These are phyloP conservation scores for Parnassius glacialis DNA, from an alignment of 2,888 invertebrate genomes.

Conservation along the genomic window DNA sequence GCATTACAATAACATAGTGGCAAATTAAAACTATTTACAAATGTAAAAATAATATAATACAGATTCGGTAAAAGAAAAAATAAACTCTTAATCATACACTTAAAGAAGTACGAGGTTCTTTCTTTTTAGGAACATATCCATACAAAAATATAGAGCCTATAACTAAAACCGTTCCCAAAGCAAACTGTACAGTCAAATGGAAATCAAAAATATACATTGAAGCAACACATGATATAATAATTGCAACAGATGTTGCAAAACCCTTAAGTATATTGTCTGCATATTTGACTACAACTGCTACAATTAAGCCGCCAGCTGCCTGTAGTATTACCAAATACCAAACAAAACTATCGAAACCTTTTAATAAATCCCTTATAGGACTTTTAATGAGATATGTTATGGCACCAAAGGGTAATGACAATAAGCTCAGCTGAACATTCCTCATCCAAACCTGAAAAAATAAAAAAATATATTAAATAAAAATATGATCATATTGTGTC, in stretches of 20 bases:
- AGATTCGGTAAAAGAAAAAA: slow-evolving; percentile 13
- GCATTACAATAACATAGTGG: slow-evolving; percentile 19
- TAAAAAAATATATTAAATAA: background rate
- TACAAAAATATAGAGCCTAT: slow-evolving; percentile 98
- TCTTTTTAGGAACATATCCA: slow-evolving; percentile 86
- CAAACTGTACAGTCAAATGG: slow-evolving; percentile 91
- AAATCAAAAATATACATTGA: slow-evolving; percentile 97
- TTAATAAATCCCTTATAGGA: slow-evolving; percentile 79
- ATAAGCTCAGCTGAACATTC: slow-evolving; percentile 96
- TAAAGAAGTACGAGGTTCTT: slow-evolving; percentile 54
- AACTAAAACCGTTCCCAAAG: slow-evolving; percentile 91
- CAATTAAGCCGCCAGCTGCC: slow-evolving; percentile 97
- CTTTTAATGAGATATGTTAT: slow-evolving; percentile 89
- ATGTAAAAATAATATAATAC: slow-evolving; percentile 14
- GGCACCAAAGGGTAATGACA: slow-evolving; percentile 94
- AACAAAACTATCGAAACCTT: slow-evolving; percentile 90
- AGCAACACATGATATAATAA: slow-evolving; percentile 95
- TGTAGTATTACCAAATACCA: slow-evolving; percentile 94
- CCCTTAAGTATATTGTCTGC: slow-evolving; percentile 99
- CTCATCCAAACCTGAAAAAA: slow-evolving; percentile 91
- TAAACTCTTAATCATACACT: slow-evolving; percentile 53
- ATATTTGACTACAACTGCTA: slow-evolving; percentile 99
- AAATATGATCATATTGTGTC: too few species aligned
- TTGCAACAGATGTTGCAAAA: slow-evolving; percentile 98
- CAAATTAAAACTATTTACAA: slow-evolving; percentile 20